phyloP scores from a whole-genome alignment of 1,140 invertebrate species.

The Hyposmocoma kahamanoa region DNA sequence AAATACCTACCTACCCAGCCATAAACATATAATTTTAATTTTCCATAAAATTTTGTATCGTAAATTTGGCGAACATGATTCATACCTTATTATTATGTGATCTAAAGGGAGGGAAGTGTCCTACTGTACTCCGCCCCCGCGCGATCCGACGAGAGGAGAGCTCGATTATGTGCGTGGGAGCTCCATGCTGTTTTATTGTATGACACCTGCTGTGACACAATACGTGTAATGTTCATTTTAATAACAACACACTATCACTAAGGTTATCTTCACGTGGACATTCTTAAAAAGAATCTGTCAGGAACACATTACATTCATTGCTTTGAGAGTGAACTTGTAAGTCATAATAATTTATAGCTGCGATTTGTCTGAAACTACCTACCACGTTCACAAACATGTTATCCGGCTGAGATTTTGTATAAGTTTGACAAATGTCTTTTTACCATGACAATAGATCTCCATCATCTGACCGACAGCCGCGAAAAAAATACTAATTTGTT shows the following conservation, averaged over 20 bases:
- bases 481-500: slow-evolving; percentile 33
- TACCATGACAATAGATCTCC: slow-evolving; percentile 36
- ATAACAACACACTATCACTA: slow-evolving; percentile 1
- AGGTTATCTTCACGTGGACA: background rate
- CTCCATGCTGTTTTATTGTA: slow-evolving; percentile 14
- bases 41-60: background rate
- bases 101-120: slow-evolving; percentile 13
- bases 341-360: slow-evolving; percentile 16
- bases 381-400: slow-evolving; percentile 22
- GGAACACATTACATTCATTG: slow-evolving; percentile 3
- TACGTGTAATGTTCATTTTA: background rate
- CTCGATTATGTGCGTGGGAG: slow-evolving; percentile 21
- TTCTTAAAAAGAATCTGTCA: background rate
- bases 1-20: too few species aligned
- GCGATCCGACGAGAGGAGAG: slow-evolving; percentile 13
- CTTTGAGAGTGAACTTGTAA: background rate
- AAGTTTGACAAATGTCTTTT: slow-evolving; percentile 34
- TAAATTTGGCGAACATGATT: background rate
- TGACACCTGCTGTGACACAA: slow-evolving; percentile 19
- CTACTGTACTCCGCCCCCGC: slow-evolving; percentile 26
- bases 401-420: slow-evolving; percentile 24
- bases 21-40: too few species aligned
- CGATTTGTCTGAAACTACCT: slow-evolving; percentile 11
- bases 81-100: background rate
- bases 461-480: slow-evolving; percentile 23